Evolutionary conservation across 2,113 vertebrate species (phyloP), one percentile per base, ranked within the genome.

Genomic region (Ameiurus melas): DNA sequence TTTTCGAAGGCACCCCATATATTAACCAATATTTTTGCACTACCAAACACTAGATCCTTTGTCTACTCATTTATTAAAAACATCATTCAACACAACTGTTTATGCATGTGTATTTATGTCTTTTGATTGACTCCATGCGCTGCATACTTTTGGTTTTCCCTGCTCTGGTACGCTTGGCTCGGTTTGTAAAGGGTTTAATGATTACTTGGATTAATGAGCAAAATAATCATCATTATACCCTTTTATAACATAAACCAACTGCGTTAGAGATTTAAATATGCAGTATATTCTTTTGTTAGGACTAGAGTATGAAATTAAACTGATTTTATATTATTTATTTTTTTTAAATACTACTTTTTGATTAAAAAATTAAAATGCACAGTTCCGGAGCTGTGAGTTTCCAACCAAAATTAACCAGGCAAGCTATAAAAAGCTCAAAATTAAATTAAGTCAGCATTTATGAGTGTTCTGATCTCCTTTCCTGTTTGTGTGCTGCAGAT

Each of bases 401-500:
- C 47, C n/a, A 20, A 33, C 17, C 83, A 55, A 30, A 20, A 33
- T 22, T 68, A 51, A 36, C 19, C 16, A 64, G 60, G 36, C 55
- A 64, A 68, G 47, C 47, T 70, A 85, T 85, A 68, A 55, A 62
- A 82, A 30, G 9, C 27, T 14, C 16, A 2, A 66, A 84, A 66
- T 16, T 66, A 12, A 84, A 70, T 53, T 53, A 53, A 84, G 25
- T 30, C 62, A 36, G n/a, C 60, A n/a, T 71, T 81, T 73, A 20
- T 14, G 20, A 83, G n/a, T 39, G 10, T 6, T 79, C 53, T 51
- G 58, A 51, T 80, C 83, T 73, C 43, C 36, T 87, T 84, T 75
- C 84, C 75, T 68, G 43, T 85, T 10, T 80, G 19, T 89, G 3
- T 88, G 53, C 85, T 83, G 66, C 95, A 99, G 98, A 99, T 99